Base-by-base conservation (phyloP, 2,888 invertebrate genomes). In the Coenonympha glycerion region DNA sequence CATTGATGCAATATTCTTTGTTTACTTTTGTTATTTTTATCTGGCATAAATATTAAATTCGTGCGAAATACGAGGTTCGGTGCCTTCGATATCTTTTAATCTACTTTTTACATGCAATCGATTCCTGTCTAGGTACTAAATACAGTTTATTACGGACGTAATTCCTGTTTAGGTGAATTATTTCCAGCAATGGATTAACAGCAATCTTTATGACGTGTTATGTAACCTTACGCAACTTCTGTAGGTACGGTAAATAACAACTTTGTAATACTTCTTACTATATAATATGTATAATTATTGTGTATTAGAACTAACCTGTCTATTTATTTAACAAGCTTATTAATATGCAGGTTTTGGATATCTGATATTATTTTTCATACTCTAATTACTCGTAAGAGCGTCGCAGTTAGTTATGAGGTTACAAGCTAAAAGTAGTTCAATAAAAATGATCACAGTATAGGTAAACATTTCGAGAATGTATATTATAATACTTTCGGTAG, bases 401-500 rank as follows among this genome's bases (percentile, higher is more conserved):
- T 5, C 8, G n/a, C 1, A n/a, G n/a, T 11, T 3, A 11, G 19
- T 11, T 9, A 30, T 13, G 6, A 9, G 11, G 0, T 16, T 15
- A 6, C 9, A 18, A 3, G 9, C 5, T 18, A 4, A 18, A 18
- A 34, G 31, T 9, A n/a, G 16, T 30, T 1, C 2, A 28, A 41
- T 37, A 46, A 41, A 30, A 48, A 48, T 36, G 13, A 11, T 24
- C 18, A 22, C 11, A 3, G n/a, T n/a, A n/a, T n/a, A n/a, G n/a
- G n/a, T 48, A 46, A 52, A 41, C 15, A 36, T 47, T 49, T 52
- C 42, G 49, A 36, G 49, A 44, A 49, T 44, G 49, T 76, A 77
- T 73, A 66, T 71, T 74, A 79, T 86, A 84, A 85, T 86, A 86
- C 86, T 84, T 79, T 79, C 68, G 75, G 79, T 71, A 74, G 72